A percentile compares a stretch with the other conserved stretches of the same genome.
phyloP scores from a whole-genome alignment of 2,113 vertebrate species.

The Epinephelus moara region DNA sequence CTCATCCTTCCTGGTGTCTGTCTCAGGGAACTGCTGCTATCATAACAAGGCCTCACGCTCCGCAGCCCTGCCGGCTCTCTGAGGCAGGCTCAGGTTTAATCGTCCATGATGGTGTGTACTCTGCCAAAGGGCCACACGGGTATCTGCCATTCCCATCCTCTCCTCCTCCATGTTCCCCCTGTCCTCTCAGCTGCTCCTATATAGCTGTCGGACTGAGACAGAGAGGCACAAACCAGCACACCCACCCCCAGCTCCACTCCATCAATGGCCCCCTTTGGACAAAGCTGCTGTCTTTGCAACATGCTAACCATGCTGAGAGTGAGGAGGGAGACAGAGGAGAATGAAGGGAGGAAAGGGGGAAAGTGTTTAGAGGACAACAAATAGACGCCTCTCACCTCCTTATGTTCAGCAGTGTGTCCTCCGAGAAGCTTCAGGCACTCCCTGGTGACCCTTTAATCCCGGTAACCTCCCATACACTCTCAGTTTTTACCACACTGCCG shows the following conservation, averaged over 20 bases:
- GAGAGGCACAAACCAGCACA: conserved; percentile 52
- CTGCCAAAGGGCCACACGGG: conserved; percentile 55
- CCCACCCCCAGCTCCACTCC: conserved; percentile 41
- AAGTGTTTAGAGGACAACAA: conserved; percentile 41
- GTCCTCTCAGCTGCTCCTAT: conserved; percentile 42
- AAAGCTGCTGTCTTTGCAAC: conserved; percentile 74
- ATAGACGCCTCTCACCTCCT: conserved; percentile 78
- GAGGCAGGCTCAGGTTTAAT: conserved; percentile 66
- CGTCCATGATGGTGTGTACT: conserved; percentile 68
- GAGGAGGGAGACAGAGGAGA: conserved; percentile 20
- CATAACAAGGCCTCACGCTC: conserved; percentile 70
- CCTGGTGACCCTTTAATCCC: conserved; percentile 76
- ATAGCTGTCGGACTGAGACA: conserved; percentile 36
- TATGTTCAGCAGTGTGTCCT: conserved; percentile 70
- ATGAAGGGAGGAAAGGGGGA: conserved; percentile 22
- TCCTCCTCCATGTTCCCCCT: conserved; percentile 33
- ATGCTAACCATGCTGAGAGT: conserved; percentile 65
- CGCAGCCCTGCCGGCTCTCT: conserved; percentile 53
- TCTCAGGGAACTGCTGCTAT: conserved; percentile 59
- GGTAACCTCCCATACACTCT: conserved; percentile 67
- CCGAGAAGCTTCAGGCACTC: conserved; percentile 73
- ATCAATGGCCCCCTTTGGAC: conserved; percentile 58
- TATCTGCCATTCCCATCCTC: conserved; percentile 48
- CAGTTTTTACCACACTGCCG: conserved; percentile 56
- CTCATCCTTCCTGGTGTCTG: conserved; percentile 64